Evolutionary conservation across 1,140 invertebrate genomes (phyloP), one percentile per base, ranked within the genome.

Genomic region (Xylocopa sonorina): DNA sequence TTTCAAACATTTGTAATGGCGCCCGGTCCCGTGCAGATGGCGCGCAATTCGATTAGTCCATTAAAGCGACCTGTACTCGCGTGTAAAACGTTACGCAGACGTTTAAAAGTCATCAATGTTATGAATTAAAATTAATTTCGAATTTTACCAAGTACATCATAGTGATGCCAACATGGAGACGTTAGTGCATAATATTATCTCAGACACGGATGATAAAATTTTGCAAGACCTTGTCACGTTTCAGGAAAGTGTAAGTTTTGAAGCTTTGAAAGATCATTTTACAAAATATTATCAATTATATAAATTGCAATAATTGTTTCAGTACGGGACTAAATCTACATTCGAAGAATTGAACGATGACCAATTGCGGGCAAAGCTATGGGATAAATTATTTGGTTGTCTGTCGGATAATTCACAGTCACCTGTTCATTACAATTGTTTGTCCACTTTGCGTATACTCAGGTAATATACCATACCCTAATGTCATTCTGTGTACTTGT

Each of bases 401-500:
- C 88, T 95, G 50, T 88, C 91, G 29, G 90, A 93, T 80, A 85
- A 90, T 43, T 81, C 85, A 38, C 84, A 93, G 82, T 72, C 81
- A 24, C 79, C 83, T 16, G 63, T 94, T 50, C 91, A 94, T 87
- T 80, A 89, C 27, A 89, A 92, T 80, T 95, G 93, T 80, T 91
- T 95, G 58, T 90, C 91, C 69, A 90, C 91, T 3, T 90, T 96
- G 86, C 89, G 94, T 57, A 94, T 95, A 81, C 89, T 95, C 29
- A 94, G 94, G 94, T 94, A 93, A 69, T 53, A n/a, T n/a, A n/a
- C n/a, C n/a, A n/a, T n/a, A 57, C n/a, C 72, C 81, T 10, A 69
- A 29, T 48, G 38, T 58, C 21, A 9, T 2, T 55, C 5, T 55
- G 32, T 29, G 16, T 10, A 43, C 5, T 53, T 43, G 1, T 75